Evolutionary conservation across 2,888 invertebrate species (phyloP).

Genomic region (Caenorhabditis sp.): DNA sequence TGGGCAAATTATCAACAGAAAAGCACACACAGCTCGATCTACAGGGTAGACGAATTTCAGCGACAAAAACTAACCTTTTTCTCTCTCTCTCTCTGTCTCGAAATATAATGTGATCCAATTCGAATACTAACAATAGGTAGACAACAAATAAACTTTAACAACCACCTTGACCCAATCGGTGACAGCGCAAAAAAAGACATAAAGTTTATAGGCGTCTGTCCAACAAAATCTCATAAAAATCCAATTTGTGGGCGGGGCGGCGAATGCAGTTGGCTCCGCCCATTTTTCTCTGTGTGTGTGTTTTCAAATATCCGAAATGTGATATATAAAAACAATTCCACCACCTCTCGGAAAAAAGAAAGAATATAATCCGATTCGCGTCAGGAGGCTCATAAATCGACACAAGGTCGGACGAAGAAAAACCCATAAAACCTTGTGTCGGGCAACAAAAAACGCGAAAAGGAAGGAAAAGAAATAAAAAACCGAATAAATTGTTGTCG

Average conservation of each 20-base stretch:
- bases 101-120: no score
- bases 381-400: slow-evolving; percentile 8
- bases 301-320: no score
- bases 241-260: slow-evolving; percentile 5
- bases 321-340: not conserved
- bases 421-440: slow-evolving; percentile 1
- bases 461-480: slow-evolving; percentile 1
- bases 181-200: not conserved
- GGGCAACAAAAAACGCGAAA: not conserved
- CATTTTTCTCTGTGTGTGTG: no score
- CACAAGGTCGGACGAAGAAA: not conserved
- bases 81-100: not conserved
- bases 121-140: no score
- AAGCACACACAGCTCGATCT: slow-evolving; percentile 44
- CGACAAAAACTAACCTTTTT: not conserved
- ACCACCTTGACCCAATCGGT: not conserved
- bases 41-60: slow-evolving; percentile 34
- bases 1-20: slow-evolving; percentile 10
- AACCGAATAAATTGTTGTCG: not conserved
- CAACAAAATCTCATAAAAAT: not conserved
- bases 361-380: slow-evolving; percentile 20
- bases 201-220: not conserved
- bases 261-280: no score
- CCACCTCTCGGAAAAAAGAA: slow-evolving; percentile 10
- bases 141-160: not conserved